A percentile compares a stretch with the other conserved stretches of the same genome.
phyloP scores from a whole-genome alignment of 2,797 vertebrate genomes.

The Coccyzus lansbergi region DNA sequence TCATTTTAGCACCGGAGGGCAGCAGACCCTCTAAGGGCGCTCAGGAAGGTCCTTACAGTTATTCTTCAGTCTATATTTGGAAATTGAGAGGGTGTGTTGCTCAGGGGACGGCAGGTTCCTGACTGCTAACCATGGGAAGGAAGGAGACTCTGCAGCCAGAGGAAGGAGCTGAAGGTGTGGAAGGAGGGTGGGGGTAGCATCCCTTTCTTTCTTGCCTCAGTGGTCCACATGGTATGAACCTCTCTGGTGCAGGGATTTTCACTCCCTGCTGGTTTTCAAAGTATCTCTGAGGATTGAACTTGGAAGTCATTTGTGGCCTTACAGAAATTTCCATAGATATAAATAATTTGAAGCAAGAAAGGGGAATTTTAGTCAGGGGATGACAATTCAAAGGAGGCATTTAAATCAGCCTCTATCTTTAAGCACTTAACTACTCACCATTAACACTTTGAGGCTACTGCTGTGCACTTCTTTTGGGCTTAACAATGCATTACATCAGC shows the following conservation, averaged over 20 bases:
- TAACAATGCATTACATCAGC: not conserved
- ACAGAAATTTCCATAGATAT: not conserved
- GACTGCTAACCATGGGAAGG: not conserved
- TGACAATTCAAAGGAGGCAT: not conserved
- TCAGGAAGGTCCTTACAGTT: not conserved
- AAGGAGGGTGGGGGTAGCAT: not conserved
- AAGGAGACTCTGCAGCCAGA: not conserved
- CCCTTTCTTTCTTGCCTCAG: not conserved
- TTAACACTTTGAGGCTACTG: not conserved
- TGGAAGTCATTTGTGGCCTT: not conserved
- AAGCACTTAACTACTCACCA: not conserved
- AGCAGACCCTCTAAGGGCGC: not conserved
- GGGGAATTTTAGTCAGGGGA: not conserved
- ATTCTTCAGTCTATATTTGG: not conserved
- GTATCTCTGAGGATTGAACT: not conserved
- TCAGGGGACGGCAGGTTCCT: not conserved
- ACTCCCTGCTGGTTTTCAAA: not conserved
- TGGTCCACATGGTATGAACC: not conserved
- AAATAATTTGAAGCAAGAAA: not conserved
- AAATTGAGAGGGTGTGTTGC: not conserved
- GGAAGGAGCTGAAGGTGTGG: not conserved
- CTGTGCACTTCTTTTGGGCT: not conserved
- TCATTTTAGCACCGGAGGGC: not conserved
- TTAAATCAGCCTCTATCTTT: not conserved
- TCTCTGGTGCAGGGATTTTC: not conserved